phyloP scores from a whole-genome alignment of 2,888 invertebrate species.

The Brachyptera putata region DNA sequence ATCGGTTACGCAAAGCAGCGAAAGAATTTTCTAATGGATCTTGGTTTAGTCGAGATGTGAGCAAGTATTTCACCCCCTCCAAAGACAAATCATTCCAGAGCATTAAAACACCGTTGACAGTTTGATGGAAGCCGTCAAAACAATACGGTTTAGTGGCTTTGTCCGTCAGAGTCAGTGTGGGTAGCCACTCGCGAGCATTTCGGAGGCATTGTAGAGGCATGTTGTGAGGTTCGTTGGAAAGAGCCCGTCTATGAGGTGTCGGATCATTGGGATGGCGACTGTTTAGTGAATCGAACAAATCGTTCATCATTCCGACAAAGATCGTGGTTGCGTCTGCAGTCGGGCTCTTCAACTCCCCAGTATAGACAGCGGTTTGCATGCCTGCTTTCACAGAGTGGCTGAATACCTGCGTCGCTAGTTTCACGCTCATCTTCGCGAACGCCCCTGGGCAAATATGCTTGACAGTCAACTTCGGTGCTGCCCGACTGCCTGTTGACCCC shows the following conservation, averaged over 20 bases:
- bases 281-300: constrained; percentile 4
- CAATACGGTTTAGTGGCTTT: constrained; percentile 32
- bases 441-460: constrained; percentile 33
- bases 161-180: background rate
- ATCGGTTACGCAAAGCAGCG: constrained; percentile 33
- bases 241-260: constrained; percentile 3
- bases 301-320: constrained; percentile 1
- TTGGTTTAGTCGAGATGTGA: constrained; percentile 34
- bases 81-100: constrained; percentile 33
- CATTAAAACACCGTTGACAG: constrained; percentile 33
- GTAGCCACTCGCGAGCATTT: background rate
- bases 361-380: background rate
- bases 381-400: constrained; percentile 35
- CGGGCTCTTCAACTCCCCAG: background rate
- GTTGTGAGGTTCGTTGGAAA: constrained; percentile 27
- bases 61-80: constrained; percentile 29
- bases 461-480: constrained; percentile 36
- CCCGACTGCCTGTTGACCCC: constrained; percentile 31
- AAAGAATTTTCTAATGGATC: constrained; percentile 37
- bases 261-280: background rate
- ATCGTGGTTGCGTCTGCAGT: background rate
- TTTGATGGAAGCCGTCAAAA: constrained; percentile 34
- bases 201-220: background rate
- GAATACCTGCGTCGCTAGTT: constrained; percentile 36
- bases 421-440: constrained; percentile 36